Percentiles rank a stretch among this genome's conserved stretches.
Conservation (phyloP, 1,140 invertebrate species). For the Heliothis virescens region DNA sequence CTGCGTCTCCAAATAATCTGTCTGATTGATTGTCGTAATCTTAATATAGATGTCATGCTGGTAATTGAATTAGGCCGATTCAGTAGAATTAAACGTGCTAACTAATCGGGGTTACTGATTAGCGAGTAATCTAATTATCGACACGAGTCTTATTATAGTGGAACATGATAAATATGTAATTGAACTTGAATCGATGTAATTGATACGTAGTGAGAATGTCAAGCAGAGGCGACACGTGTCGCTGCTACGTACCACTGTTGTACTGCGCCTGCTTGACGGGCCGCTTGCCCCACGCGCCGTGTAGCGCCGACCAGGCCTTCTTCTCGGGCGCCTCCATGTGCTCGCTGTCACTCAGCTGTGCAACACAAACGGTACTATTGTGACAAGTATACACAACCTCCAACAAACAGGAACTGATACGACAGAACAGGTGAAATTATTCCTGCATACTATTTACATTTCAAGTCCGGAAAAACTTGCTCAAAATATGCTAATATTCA, state of each 20-base stretch:
- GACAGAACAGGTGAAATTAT: background rate
- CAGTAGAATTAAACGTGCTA: background rate
- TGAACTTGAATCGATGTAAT: background rate
- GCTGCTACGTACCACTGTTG: conserved; percentile 85
- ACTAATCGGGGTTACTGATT: background rate
- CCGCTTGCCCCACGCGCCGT: conserved; percentile 89
- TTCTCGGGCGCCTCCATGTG: conserved; percentile 84
- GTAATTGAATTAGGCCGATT: background rate
- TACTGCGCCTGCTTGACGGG: conserved; percentile 87
- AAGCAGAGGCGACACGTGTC: background rate
- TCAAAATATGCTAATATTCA: conserved; percentile 17
- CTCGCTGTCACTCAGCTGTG: conserved; percentile 54
- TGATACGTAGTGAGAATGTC: background rate
- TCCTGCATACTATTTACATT: conserved; percentile 32
- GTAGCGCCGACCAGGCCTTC: conserved; percentile 88
- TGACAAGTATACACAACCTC: background rate
- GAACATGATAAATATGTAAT: conserved; percentile 15
- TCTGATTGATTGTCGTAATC: conserved; percentile 13
- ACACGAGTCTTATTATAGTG: conserved; percentile 8
- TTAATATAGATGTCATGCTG: background rate
- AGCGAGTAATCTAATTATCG: conserved; percentile 18
- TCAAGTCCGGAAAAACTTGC: background rate
- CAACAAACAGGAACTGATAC: no score
- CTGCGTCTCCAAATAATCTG: background rate
- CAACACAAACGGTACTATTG: background rate